phyloP scores from a whole-genome alignment of 2,888 invertebrate species.

The Miltochrista miniata region DNA sequence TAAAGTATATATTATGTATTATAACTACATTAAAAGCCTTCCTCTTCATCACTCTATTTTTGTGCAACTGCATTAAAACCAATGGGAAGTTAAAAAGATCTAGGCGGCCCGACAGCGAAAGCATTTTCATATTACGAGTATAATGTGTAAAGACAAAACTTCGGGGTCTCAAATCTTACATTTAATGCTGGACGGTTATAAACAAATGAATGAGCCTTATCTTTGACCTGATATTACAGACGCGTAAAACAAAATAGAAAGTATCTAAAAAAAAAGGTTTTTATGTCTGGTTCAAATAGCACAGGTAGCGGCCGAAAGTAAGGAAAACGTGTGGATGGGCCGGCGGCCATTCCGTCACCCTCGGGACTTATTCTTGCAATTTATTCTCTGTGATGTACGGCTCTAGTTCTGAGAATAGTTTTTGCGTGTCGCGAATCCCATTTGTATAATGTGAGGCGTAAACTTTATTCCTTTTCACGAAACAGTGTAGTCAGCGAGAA shows the following conservation, averaged over 20 bases:
- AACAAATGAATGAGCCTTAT: conserved; percentile 1
- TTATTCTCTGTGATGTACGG: conserved; percentile 45
- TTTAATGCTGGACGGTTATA: too few relatives aligned
- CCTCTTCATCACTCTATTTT: too few relatives aligned
- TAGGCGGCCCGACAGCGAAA: too few relatives aligned
- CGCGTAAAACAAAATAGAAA: background rate
- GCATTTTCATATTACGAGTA: too few relatives aligned
- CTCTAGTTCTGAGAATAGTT: conserved; percentile 47
- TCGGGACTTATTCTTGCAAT: conserved; percentile 49
- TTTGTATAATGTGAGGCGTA: conserved; percentile 31
- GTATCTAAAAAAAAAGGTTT: background rate
- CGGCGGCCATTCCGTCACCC: conserved; percentile 36
- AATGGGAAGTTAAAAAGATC: too few relatives aligned
- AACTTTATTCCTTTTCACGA: conserved; percentile 40
- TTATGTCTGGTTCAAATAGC: background rate
- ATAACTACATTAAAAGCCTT: too few relatives aligned
- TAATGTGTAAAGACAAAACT: too few relatives aligned
- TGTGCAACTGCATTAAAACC: too few relatives aligned
- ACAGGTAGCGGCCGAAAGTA: conserved; percentile 9
- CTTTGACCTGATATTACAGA: conserved; percentile 13
- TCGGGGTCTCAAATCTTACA: too few relatives aligned
- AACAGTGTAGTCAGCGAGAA: conserved; percentile 41
- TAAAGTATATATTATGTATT: too few relatives aligned
- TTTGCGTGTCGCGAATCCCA: conserved; percentile 43
- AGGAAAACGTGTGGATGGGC: conserved; percentile 9